Percentiles rank a stretch among this genome's conserved stretches.
These are phyloP conservation scores for Aviceda subcristata DNA, from an alignment of 2,113 vertebrate species.

Conservation along the genomic window DNA sequence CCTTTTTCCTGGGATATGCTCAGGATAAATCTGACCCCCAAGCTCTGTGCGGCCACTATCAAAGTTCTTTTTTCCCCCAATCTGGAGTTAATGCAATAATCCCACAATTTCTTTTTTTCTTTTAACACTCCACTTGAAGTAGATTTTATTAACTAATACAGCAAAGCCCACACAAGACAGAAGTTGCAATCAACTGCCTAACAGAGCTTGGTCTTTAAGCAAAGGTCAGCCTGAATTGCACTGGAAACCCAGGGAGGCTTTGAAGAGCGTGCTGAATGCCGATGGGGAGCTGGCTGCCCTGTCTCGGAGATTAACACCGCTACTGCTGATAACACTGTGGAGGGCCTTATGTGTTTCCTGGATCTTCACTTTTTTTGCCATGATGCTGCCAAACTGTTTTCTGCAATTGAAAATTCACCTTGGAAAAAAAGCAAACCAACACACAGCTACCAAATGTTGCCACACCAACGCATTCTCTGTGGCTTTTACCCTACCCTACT, in stretches of 20 bases:
- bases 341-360: background rate
- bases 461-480: accelerated
- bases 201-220: background rate
- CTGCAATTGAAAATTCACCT: background rate
- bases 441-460: accelerated
- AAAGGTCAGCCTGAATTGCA: background rate
- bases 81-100: background rate
- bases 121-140: background rate
- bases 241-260: background rate
- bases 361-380: background rate
- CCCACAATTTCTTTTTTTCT: background rate
- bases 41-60: background rate
- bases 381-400: background rate
- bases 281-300: background rate
- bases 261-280: background rate
- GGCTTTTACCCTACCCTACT: background rate
- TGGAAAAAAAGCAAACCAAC: background rate
- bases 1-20: accelerated
- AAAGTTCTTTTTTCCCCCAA: background rate
- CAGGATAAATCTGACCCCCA: background rate
- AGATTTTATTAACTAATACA: background rate
- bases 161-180: background rate
- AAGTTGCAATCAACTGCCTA: background rate
- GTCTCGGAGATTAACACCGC: background rate
- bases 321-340: accelerated